Base-by-base conservation (phyloP, 2,888 invertebrate species). In the Lasioglossum villosulum region DNA sequence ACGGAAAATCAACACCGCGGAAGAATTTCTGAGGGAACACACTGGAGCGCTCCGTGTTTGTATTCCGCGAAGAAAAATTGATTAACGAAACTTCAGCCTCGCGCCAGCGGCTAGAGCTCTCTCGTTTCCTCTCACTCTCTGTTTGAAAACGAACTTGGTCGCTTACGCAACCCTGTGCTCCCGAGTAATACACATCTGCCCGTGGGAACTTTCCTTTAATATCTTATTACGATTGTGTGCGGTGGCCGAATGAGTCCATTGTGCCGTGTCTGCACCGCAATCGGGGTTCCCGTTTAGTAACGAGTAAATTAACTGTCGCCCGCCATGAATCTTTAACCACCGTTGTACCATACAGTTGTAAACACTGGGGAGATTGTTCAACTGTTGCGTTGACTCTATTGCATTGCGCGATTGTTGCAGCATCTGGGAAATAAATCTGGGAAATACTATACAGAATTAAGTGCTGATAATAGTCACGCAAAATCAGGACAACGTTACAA, bases 11-110 rank as follows among this genome's bases (percentile, higher is more conserved):
- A 79, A 79, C 79, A 74, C 16, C n/a, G 70, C 23, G 34, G 56
- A 75, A 75, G 59, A 84, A 75, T 80, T 80, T 78, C 72, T 30
- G 56, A 56, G 71, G 75, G 81, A 71, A 72, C 72, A 86, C 80
- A 84, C 80, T 48, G 75, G 75, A 34, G 77, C 30, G n/a, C 16
- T 45, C 12, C 45, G n/a, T 66, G 79, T 63, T 74, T 68, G 27
- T 48, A 63, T 73, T 72, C 27, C 52, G 42, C 56, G 30, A n/a
- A 39, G 48, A 79, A 79, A 73, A 63, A 79, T 74, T 56, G 34
- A 76, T 76, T 45, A 76, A 66, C 71, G 39, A 59, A 71, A 78
- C 52, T 52, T 39, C 0, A 1, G 27, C 27, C 14, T 14, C 59
- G 37, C 48, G 14, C 5, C 59, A 19, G 19, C 23, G 14, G 30